Base-by-base conservation (phyloP, 2,888 invertebrate species). In the Ypsolopha scabrella region DNA sequence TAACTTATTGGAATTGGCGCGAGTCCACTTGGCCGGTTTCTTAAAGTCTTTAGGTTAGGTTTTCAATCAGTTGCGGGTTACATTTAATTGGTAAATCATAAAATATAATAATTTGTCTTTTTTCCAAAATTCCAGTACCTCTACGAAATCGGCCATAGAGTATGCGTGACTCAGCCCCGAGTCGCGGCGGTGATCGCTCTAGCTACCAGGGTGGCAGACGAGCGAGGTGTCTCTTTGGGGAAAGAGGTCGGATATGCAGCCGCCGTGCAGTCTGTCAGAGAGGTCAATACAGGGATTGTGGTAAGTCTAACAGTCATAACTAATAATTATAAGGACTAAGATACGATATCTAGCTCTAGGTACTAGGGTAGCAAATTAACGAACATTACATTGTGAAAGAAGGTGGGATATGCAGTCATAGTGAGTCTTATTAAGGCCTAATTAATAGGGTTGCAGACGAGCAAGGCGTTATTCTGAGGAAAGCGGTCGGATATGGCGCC, bases 141-240 rank as follows among this genome's bases (percentile, higher is more conserved):
- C 33, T 80, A 92, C 60, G 98, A 99, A 47, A 75, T 88, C 9
- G 92, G 93, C 51, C 94, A 93, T 50, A 88, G 91, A 54, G 93
- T 99, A 50, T 96, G 94, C 46, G 90, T 99, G 55, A 97, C 98
- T 2, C 96, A 99, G 72, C 98, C 99, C 0, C 87, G 98, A 8
- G 89, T 98, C 52, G 92, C 97, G 0, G 97, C 97, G 0, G 96
- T 96, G 0, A 92, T 96, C 48, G 91, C 96, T 34, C 87, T 98
- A 13, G 97, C 98, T 0, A 88, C 89, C 55, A 88, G 98, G 50
- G 96, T 98, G 2, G 94, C 98, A 0, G 94, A 95, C 59, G 98
- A 99, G 82, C 89, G 91, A 45, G 94, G 94, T 0, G 90, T 90
- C 39, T 70, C 90, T 9, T 87, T 97, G 6, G 97, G 97, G 1